A percentile compares a stretch with the other conserved stretches of the same genome.
Evolutionary conservation across 2,797 vertebrate species (phyloP).

Genomic region (Graptemys geographica): DNA sequence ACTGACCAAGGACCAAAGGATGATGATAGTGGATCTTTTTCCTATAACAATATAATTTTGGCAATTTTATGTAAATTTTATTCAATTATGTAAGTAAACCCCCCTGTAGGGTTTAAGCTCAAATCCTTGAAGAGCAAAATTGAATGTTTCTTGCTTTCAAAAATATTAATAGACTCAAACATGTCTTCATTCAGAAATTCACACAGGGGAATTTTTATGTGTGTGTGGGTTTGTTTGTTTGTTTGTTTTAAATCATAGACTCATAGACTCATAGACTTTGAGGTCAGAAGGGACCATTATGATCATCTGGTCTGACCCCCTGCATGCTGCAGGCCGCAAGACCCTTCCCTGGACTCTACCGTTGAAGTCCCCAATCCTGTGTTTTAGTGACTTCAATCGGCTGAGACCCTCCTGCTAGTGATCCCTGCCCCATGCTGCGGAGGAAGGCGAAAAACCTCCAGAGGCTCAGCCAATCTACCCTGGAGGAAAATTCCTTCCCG

Average conservation of each 20-base stretch:
- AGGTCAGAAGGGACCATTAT: no score
- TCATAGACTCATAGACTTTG: no score
- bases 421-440: no score
- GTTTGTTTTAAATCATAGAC: not conserved
- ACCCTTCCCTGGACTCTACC: no score
- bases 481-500: no score
- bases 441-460: no score
- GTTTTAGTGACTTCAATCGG: no score
- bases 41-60: not conserved
- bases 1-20: not conserved
- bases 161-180: not conserved
- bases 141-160: not conserved
- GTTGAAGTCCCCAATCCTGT: no score
- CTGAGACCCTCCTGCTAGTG: no score
- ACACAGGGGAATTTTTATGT: not conserved
- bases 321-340: no score
- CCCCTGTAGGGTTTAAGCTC: not conserved
- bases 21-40: not conserved
- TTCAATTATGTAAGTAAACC: not conserved
- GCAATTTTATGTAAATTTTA: not conserved
- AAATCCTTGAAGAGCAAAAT: not conserved
- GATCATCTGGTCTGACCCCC: no score
- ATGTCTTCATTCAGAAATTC: not conserved
- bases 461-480: no score
- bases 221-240: not conserved